phyloP scores from a whole-genome alignment of 1,140 invertebrate species.

The Coptotermes formosanus region DNA sequence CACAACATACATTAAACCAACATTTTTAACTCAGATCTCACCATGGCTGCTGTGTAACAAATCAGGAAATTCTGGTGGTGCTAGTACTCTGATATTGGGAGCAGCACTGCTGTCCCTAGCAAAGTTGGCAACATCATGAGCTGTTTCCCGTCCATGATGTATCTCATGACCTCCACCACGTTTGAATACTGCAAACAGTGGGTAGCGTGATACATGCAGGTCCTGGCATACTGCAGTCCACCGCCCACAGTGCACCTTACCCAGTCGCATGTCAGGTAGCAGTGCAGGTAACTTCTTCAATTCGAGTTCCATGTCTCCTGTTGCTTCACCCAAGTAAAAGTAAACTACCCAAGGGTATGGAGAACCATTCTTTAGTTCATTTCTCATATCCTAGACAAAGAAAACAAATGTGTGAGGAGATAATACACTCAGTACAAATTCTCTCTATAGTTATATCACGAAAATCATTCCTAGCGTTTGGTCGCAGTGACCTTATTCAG shows the following conservation, averaged over 20 bases:
- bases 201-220: slow-evolving; percentile 61
- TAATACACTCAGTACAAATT: not conserved
- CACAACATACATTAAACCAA: too few relatives aligned
- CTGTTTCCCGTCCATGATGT: slow-evolving; percentile 62
- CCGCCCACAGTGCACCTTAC: slow-evolving; percentile 62
- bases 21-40: not conserved
- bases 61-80: slow-evolving; percentile 58
- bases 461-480: too few relatives aligned
- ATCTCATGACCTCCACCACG: slow-evolving; percentile 67
- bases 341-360: slow-evolving; percentile 63
- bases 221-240: slow-evolving; percentile 55
- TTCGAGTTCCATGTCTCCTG: slow-evolving; percentile 52
- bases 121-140: slow-evolving; percentile 69
- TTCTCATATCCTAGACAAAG: slow-evolving; percentile 48
- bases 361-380: slow-evolving; percentile 43
- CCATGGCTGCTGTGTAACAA: not conserved
- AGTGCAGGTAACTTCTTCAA: slow-evolving; percentile 61
- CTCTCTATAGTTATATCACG: too few relatives aligned
- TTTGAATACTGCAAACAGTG: slow-evolving; percentile 70
- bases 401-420: not conserved
- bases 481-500: too few relatives aligned
- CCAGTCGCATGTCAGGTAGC: slow-evolving; percentile 58
- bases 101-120: slow-evolving; percentile 62
- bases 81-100: slow-evolving; percentile 61
- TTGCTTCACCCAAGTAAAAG: slow-evolving; percentile 58